phyloP scores from a whole-genome alignment of 1,140 invertebrate genomes.

The Cydia strobilella region DNA sequence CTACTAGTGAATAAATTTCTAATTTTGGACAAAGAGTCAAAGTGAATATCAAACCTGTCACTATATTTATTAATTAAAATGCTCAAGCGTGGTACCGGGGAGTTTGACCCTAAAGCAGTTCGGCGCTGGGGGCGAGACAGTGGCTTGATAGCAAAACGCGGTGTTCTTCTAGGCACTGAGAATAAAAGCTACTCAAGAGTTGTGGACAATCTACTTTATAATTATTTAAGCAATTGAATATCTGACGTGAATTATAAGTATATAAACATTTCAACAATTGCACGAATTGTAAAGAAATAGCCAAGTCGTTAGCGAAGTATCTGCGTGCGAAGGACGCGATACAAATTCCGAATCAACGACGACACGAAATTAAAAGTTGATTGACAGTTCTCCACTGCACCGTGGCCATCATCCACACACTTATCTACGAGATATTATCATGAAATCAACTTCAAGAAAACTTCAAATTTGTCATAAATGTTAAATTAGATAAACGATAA shows the following conservation, averaged over 20 bases:
- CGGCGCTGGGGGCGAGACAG: too few relatives aligned
- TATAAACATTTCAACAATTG: not conserved
- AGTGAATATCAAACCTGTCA: too few relatives aligned
- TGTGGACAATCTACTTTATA: too few relatives aligned
- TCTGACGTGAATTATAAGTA: not conserved
- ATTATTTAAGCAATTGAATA: too few relatives aligned
- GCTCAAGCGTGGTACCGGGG: too few relatives aligned
- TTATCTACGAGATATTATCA: not conserved
- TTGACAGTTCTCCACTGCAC: not conserved
- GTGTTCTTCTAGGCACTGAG: too few relatives aligned
- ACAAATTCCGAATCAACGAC: conserved; percentile 26
- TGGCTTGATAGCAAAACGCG: too few relatives aligned
- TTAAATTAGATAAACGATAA: not conserved
- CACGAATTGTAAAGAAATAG: conserved; percentile 11
- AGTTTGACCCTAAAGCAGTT: too few relatives aligned
- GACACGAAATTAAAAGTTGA: conserved; percentile 33
- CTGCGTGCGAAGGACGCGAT: conserved; percentile 15
- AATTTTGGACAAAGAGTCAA: too few relatives aligned
- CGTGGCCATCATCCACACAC: not conserved
- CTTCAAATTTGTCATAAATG: not conserved
- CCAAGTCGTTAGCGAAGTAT: conserved; percentile 29
- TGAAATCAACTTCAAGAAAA: not conserved
- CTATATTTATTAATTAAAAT: too few relatives aligned
- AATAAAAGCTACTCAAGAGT: too few relatives aligned
- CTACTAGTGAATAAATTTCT: too few relatives aligned